Percentiles rank a stretch among this genome's conserved stretches.
phyloP scores from a whole-genome alignment of 2,113 vertebrate genomes.

The Cnemophilus loriae region DNA sequence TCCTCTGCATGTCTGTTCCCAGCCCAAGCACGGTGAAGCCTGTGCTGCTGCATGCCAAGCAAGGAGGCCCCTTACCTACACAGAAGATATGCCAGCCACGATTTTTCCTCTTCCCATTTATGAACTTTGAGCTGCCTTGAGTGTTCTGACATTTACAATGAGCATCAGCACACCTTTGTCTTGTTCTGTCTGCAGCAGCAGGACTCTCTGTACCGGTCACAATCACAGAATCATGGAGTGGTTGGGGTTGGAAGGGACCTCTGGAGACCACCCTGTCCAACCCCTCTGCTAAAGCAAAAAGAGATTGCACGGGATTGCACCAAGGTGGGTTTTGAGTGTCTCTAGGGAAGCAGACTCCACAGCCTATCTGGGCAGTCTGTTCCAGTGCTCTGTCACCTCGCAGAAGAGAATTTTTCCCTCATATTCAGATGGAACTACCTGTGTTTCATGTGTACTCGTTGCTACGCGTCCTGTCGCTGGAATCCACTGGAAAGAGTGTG shows the following conservation, averaged over 20 bases:
- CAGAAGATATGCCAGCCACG: rapidly evolving
- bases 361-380: background rate
- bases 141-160: too few relatives aligned
- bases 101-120: background rate
- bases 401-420: background rate
- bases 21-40: background rate
- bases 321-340: background rate
- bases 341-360: background rate
- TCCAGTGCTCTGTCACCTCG: background rate
- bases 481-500: background rate
- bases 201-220: rapidly evolving
- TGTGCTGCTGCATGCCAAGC: rapidly evolving
- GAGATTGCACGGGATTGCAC: background rate
- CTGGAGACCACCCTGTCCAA: background rate
- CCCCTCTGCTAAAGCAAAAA: background rate
- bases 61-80: background rate
- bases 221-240: background rate
- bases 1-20: background rate
- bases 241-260: background rate
- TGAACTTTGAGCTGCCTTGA: background rate
- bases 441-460: background rate
- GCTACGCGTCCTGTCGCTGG: background rate
- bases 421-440: background rate
- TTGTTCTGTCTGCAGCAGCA: background rate
- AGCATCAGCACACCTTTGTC: background rate